These are phyloP conservation scores for Drosophila nr. perissopoda DNA, from an alignment of 2,888 invertebrate genomes.

Conservation along the genomic window DNA sequence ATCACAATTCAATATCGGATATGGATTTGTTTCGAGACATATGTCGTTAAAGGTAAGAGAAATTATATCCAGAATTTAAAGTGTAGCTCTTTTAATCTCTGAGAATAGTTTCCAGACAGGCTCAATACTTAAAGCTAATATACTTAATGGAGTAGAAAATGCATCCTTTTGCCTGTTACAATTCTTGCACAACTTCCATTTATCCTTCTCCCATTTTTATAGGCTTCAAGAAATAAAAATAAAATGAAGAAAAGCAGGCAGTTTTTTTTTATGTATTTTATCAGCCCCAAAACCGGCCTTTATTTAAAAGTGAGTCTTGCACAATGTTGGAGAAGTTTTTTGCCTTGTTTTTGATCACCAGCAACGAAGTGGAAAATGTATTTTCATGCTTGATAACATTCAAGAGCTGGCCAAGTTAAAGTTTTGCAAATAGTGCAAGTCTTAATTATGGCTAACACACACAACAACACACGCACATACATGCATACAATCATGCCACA, in stretches of 20 bases:
- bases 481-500: slow-evolving; percentile 17
- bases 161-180: not conserved
- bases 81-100: not conserved
- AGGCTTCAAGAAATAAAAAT: not conserved
- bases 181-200: not conserved
- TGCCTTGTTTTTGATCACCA: not conserved
- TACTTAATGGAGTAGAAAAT: not conserved
- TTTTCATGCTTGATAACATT: slow-evolving; percentile 15
- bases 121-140: not conserved
- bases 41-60: accelerated
- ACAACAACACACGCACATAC: not conserved
- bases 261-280: not conserved
- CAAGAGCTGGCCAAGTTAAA: slow-evolving; percentile 22
- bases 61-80: not conserved
- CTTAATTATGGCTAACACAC: slow-evolving; percentile 12
- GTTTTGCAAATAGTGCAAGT: slow-evolving; percentile 6
- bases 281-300: not conserved
- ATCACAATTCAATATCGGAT: not conserved
- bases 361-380: slow-evolving; percentile 19
- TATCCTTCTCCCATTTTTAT: not conserved
- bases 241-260: not conserved
- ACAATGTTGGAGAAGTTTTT: not conserved
- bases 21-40: not conserved
- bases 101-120: not conserved
- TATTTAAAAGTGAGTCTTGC: not conserved